Evolutionary conservation across 2,113 vertebrate genomes (phyloP).

Genomic region (Indri indri): DNA sequence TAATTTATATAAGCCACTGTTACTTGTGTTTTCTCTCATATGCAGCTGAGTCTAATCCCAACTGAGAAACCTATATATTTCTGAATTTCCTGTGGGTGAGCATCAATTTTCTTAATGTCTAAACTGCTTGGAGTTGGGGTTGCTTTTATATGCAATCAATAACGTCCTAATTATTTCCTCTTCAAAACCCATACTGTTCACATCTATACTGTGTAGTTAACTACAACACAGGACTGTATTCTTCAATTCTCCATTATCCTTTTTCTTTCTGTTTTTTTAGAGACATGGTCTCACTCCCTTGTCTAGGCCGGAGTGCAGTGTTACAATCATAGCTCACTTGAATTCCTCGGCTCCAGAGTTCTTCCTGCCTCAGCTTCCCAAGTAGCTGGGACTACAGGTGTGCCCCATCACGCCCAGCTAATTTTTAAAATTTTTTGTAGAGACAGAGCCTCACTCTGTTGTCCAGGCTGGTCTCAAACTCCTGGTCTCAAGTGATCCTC

Average conservation of each 20-base stretch:
- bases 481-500: too few species aligned
- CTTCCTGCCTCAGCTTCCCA: too few species aligned
- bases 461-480: too few species aligned
- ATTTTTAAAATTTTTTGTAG: too few species aligned
- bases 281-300: too few species aligned
- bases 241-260: background rate
- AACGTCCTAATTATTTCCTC: background rate
- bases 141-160: background rate
- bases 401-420: too few species aligned
- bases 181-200: background rate
- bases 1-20: background rate
- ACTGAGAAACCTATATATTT: slow-evolving; percentile 3
- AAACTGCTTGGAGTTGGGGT: background rate
- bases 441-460: too few species aligned
- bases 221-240: background rate
- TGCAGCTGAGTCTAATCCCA: background rate
- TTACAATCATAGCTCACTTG: too few species aligned
- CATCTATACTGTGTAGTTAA: background rate
- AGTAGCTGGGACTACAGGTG: too few species aligned
- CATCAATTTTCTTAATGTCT: slow-evolving; percentile 35
- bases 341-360: too few species aligned
- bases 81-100: slow-evolving; percentile 34
- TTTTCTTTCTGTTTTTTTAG: too few species aligned
- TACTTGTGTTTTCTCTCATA: slow-evolving; percentile 1
- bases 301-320: too few species aligned